Conservation (phyloP, 2,888 invertebrate species). For the Brenthis daphne region DNA sequence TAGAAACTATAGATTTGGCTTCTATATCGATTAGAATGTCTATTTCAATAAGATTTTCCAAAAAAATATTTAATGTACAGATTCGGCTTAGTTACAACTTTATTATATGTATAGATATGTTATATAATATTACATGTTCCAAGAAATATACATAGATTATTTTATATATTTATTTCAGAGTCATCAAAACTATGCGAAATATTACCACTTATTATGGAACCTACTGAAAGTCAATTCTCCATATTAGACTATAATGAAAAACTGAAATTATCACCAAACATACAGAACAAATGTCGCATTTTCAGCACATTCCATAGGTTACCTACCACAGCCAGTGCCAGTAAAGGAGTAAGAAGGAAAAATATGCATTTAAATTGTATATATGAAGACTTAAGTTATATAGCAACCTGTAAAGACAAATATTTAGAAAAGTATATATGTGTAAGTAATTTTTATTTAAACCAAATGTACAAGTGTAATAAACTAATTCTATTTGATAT, state of each 20-base stretch:
- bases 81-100: too few relatives aligned
- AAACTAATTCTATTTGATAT: too few relatives aligned
- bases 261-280: conserved; percentile 53
- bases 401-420: conserved; percentile 45
- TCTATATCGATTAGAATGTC: too few relatives aligned
- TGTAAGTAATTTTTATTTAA: conserved; percentile 48
- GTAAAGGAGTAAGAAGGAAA: conserved; percentile 33
- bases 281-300: conserved; percentile 58
- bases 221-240: conserved; percentile 50
- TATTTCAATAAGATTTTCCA: too few relatives aligned
- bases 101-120: too few relatives aligned
- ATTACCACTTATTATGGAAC: conserved; percentile 56
- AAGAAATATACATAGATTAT: not conserved
- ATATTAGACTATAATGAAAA: conserved; percentile 66
- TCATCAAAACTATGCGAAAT: conserved; percentile 47
- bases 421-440: conserved; percentile 49
- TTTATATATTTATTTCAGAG: conserved; percentile 46
- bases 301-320: conserved; percentile 62
- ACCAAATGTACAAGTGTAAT: not conserved
- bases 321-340: conserved; percentile 46
- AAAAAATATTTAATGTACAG: too few relatives aligned
- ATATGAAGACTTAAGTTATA: conserved; percentile 56
- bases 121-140: too few relatives aligned
- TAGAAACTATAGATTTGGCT: too few relatives aligned
- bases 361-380: conserved; percentile 48